Conservation (phyloP, 2,888 invertebrate genomes). For the Scaptomyza cyrtandrae region DNA sequence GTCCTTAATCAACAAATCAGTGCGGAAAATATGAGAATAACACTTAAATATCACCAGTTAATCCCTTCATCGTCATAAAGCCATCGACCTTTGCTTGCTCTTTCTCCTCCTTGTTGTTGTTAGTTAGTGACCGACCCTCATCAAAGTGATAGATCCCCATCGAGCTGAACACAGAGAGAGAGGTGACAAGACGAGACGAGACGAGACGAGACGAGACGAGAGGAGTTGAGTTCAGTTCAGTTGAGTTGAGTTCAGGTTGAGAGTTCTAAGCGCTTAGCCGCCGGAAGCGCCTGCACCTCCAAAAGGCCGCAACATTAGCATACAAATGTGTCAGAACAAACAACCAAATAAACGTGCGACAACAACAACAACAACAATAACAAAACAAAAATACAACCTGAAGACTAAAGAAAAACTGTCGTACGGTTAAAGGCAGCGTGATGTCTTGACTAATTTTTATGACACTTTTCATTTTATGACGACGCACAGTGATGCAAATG, state of each 20-base stretch:
- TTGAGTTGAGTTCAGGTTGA: constrained; percentile 3
- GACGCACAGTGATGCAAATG: constrained; percentile 15
- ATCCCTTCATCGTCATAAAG: constrained; percentile 57
- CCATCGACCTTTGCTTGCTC: constrained; percentile 42
- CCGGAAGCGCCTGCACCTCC: constrained; percentile 67
- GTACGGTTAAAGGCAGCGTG: constrained; percentile 55
- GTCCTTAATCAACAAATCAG: constrained; percentile 52
- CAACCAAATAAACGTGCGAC: constrained; percentile 63
- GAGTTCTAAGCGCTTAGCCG: constrained; percentile 65
- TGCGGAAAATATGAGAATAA: constrained; percentile 19
- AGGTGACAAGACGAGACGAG: constrained; percentile 29
- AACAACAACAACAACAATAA: constrained; percentile 18
- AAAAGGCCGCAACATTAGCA: constrained; percentile 67
- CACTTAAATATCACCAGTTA: constrained; percentile 47
- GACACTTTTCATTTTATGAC: constrained; percentile 79
- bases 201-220: constrained; percentile 25
- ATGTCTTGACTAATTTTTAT: constrained; percentile 80
- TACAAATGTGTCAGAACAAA: constrained; percentile 80
- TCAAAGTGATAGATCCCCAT: constrained; percentile 75
- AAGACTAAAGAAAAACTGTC: constrained; percentile 12
- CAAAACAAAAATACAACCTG: constrained; percentile 6
- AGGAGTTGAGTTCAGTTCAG: background rate
- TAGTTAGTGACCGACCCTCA: constrained; percentile 57
- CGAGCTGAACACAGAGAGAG: constrained; percentile 26
- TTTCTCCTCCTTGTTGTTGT: constrained; percentile 4